Evolutionary conservation across 2,888 invertebrate species (phyloP), one percentile per base, ranked within the genome.

Genomic region (Xanthia icteritia): DNA sequence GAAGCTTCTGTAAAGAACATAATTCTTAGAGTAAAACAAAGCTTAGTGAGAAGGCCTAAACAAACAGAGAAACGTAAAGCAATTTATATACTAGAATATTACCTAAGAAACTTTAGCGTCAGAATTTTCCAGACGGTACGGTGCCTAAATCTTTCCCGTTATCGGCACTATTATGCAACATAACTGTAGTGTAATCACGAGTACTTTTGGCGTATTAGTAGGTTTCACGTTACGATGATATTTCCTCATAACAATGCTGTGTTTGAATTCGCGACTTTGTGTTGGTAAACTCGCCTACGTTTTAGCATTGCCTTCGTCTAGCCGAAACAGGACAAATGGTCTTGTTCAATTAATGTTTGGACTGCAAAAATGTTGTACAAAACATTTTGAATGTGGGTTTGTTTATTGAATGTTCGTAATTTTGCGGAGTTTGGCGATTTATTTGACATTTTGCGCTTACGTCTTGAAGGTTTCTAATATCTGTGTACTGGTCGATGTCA

Each of bases 211-310:
- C 72, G 76, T 78, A 80, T 73, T 64, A 81, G 69, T 69, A 69
- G 58, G 69, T 77, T 89, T 90, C 92, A 90, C 92, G 91, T 92
- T 92, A 90, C 90, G 82, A 83, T 74, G 84, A 83, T 89, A 89
- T 89, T 82, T 87, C 86, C 74, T 63, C 79, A 84, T 88, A 91
- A 94, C 94, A 94, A 92, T 93, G 88, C 83, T 71, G 70, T 85
- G 86, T 88, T 89, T 87, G 82, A 84, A 85, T 84, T 87, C 15
- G 76, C 84, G 56, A 74, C 64, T 86, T 83, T 88, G 90, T 88
- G 91, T 91, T 88, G 66, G 86, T 83, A 87, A 87, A 89, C 75
- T 82, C 86, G 82, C 84, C 83, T 76, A 80, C 85, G 85, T 66
- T 15, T 83, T 56, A n/a, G 31, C 27, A 11, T 71, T 56, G 65